Percentiles rank a stretch among this genome's conserved stretches.
Conservation (phyloP, 2,888 invertebrate genomes). For the Athripsodes cinereus region DNA sequence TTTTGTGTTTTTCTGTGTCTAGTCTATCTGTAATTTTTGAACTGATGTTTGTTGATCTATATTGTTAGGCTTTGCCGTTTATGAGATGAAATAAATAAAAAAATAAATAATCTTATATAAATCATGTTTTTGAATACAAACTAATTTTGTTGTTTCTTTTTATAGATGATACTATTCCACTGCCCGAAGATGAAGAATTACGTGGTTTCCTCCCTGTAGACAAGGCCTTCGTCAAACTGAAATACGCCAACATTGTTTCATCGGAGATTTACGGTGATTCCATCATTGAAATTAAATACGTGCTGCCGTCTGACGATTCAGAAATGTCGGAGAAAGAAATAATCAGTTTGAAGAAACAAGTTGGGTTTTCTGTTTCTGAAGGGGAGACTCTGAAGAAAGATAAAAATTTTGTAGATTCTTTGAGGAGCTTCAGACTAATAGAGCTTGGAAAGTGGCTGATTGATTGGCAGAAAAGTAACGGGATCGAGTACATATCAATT, state of each 20-base stretch:
- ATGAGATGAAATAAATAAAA: too few species aligned
- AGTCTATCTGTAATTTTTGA: too few species aligned
- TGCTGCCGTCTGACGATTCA: slow-evolving; percentile 15
- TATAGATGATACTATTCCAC: slow-evolving; percentile 57
- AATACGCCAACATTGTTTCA: slow-evolving; percentile 34
- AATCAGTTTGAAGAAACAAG: slow-evolving; percentile 10
- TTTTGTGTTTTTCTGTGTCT: too few species aligned
- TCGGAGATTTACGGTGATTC: slow-evolving; percentile 7
- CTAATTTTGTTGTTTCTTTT: slow-evolving; percentile 19
- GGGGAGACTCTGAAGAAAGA: slow-evolving; percentile 19
- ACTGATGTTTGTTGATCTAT: too few species aligned
- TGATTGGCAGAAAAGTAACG: slow-evolving; percentile 27
- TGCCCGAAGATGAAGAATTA: slow-evolving; percentile 74
- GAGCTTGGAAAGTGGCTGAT: slow-evolving; percentile 36
- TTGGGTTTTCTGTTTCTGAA: slow-evolving; percentile 7
- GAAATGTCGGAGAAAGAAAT: slow-evolving; percentile 13
- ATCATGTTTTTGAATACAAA: too few species aligned
- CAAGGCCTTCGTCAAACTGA: slow-evolving; percentile 51
- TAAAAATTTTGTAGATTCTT: slow-evolving; percentile 15
- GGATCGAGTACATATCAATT: slow-evolving; percentile 31
- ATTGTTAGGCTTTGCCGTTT: too few species aligned
- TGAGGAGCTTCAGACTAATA: slow-evolving; percentile 32
- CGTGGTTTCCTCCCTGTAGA: slow-evolving; percentile 73
- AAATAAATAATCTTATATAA: too few species aligned
- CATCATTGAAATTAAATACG: slow-evolving; percentile 29